phyloP scores from a whole-genome alignment of 2,113 vertebrate genomes.

The Esox niger region DNA sequence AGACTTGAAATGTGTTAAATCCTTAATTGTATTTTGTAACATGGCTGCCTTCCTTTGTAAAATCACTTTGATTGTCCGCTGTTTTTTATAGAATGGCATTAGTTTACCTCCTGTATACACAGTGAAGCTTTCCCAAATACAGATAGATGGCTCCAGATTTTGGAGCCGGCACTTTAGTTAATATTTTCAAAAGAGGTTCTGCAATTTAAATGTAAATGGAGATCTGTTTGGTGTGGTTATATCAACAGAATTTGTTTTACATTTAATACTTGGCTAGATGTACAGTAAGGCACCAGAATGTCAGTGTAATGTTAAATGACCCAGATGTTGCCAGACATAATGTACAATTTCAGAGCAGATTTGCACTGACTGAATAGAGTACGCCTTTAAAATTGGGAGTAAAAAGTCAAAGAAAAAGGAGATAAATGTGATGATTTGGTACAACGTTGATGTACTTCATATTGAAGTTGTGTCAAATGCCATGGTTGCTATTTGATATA shows the following conservation, averaged over 20 bases:
- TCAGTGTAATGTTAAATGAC: conserved; percentile 7
- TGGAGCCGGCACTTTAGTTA: conserved; percentile 7
- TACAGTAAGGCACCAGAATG: conserved; percentile 6
- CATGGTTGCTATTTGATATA: conserved; percentile 25
- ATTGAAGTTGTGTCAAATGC: conserved; percentile 48
- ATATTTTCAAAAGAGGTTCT: conserved; percentile 5
- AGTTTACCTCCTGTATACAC: not conserved
- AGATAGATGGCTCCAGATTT: not conserved
- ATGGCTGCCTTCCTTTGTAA: conserved; percentile 30
- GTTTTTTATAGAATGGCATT: conserved; percentile 15
- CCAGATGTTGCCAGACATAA: not conserved
- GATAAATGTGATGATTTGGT: conserved; percentile 23
- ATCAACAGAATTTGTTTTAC: not conserved
- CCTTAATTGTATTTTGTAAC: conserved; percentile 8
- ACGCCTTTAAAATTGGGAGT: conserved; percentile 29
- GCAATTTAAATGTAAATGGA: conserved; percentile 15
- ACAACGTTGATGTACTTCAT: conserved; percentile 44
- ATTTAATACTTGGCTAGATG: not conserved
- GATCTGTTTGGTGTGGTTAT: not conserved
- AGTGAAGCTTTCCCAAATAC: not conserved
- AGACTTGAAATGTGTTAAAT: conserved; percentile 22
- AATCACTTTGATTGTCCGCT: conserved; percentile 9
- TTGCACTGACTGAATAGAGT: conserved; percentile 30
- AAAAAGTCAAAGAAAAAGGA: conserved; percentile 28
- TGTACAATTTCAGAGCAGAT: conserved; percentile 9